phyloP scores from a whole-genome alignment of 2,888 invertebrate genomes.

The Lordiphosa andalusiaca region DNA sequence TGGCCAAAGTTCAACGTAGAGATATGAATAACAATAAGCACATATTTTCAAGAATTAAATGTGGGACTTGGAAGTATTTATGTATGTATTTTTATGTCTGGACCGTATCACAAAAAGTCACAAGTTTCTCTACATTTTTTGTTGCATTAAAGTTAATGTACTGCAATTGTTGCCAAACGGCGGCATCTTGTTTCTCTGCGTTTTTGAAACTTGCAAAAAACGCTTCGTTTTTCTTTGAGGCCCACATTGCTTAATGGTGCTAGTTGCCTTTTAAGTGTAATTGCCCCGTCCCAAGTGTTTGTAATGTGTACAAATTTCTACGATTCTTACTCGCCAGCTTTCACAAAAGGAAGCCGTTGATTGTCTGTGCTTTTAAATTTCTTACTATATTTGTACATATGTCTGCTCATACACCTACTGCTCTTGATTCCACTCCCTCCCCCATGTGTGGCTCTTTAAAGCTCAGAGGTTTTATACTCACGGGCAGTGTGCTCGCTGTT shows the following conservation, averaged over 20 bases:
- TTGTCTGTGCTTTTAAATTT: slow-evolving; percentile 68
- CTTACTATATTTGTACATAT: slow-evolving; percentile 61
- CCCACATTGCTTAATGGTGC: slow-evolving; percentile 60
- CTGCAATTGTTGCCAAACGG: slow-evolving; percentile 64
- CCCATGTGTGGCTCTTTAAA: slow-evolving; percentile 6
- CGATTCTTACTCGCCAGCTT: too few species aligned
- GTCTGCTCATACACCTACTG: slow-evolving; percentile 8
- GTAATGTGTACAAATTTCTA: slow-evolving; percentile 44
- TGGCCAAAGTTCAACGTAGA: neutral
- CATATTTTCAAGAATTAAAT: too few species aligned
- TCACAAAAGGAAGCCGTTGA: neutral
- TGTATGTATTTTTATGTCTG: too few species aligned
- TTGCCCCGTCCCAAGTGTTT: slow-evolving; percentile 71
- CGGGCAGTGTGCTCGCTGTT: slow-evolving; percentile 80
- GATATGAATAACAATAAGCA: too few species aligned
- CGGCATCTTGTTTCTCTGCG: neutral
- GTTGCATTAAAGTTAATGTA: slow-evolving; percentile 64
- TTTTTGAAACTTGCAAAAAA: slow-evolving; percentile 53
- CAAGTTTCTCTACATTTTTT: neutral
- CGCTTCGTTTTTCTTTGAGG: slow-evolving; percentile 18
- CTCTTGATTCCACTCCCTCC: too few species aligned
- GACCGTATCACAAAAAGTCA: too few species aligned
- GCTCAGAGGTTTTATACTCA: slow-evolving; percentile 65
- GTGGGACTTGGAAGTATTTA: too few species aligned
- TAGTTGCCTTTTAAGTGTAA: slow-evolving; percentile 75